Conservation (phyloP, 2,113 vertebrate genomes). For the Coryphaenoides rupestris region DNA sequence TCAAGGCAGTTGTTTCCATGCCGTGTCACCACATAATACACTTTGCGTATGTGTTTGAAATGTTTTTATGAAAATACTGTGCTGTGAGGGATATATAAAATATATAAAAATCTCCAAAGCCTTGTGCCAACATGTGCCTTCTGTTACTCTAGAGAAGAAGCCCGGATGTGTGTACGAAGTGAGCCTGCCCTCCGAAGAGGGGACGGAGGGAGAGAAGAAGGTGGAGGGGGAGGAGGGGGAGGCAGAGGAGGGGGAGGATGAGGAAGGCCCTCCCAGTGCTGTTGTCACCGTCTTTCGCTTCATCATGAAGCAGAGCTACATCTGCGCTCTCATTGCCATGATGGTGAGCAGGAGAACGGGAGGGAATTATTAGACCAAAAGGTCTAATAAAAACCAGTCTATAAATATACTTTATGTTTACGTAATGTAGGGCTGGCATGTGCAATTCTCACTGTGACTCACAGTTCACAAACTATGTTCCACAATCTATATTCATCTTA, state of each 20-base stretch:
- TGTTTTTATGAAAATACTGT: not conserved
- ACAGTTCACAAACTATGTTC: too few relatives aligned
- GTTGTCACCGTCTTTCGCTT: conserved; percentile 90
- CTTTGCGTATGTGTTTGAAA: not conserved
- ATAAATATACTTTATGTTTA: too few relatives aligned
- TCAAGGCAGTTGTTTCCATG: not conserved
- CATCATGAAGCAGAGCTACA: conserved; percentile 98
- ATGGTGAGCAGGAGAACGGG: conserved; percentile 79
- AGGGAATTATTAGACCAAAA: too few relatives aligned
- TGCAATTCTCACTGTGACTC: too few relatives aligned
- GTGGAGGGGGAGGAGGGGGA: conserved; percentile 69
- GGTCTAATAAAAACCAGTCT: too few relatives aligned
- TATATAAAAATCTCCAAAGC: not conserved
- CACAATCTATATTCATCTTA: too few relatives aligned
- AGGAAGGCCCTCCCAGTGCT: conserved; percentile 72
- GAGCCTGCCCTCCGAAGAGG: conserved; percentile 74
- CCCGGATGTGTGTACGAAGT: conserved; percentile 60
- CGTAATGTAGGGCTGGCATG: too few relatives aligned
- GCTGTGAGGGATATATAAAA: not conserved
- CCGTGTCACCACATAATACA: not conserved
- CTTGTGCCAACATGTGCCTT: not conserved
- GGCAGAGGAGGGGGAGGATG: conserved; percentile 61
- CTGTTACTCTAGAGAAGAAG: conserved; percentile 61
- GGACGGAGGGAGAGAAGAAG: conserved; percentile 62
- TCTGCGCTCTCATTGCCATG: conserved; percentile 97